A percentile compares a stretch with the other conserved stretches of the same genome.
These are phyloP conservation scores for Thereuonema tuberculata DNA, from an alignment of 1,140 invertebrate genomes.

Conservation along the genomic window DNA sequence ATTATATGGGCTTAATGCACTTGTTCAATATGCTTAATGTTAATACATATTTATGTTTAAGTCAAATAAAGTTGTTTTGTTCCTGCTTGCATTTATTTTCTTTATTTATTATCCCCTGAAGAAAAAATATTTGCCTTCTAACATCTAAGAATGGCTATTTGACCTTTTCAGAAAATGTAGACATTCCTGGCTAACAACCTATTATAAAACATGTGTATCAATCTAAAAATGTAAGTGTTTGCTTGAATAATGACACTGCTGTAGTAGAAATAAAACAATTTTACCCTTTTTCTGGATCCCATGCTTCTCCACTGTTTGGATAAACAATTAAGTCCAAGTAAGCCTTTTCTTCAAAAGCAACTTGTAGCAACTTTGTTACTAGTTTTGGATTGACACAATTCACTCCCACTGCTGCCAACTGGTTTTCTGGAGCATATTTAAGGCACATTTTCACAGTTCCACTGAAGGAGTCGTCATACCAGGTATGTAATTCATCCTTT, in stretches of 20 bases:
- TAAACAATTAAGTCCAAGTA: constrained; percentile 48
- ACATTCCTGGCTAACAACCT: too few species aligned
- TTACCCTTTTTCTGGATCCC: constrained; percentile 36
- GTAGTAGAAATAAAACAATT: neutral
- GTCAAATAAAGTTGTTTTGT: too few species aligned
- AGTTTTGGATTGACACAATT: constrained; percentile 61
- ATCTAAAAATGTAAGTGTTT: too few species aligned
- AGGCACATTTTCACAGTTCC: constrained; percentile 42
- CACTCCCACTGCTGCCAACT: constrained; percentile 63
- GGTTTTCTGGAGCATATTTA: constrained; percentile 44
- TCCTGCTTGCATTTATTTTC: too few species aligned
- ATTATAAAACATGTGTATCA: too few species aligned
- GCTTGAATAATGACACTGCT: too few species aligned
- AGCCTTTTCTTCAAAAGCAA: constrained; percentile 32
- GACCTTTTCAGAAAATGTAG: too few species aligned
- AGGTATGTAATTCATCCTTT: constrained; percentile 27
- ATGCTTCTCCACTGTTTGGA: constrained; percentile 54
- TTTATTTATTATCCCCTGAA: too few species aligned
- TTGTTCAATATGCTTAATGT: too few species aligned
- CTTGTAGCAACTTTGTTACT: constrained; percentile 41
- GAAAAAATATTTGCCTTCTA: too few species aligned
- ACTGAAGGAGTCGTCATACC: constrained; percentile 51
- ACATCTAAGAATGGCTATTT: too few species aligned
- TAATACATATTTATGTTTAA: too few species aligned
- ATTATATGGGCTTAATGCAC: neutral